Evolutionary conservation across 2,888 invertebrate species (phyloP), one percentile per base, ranked within the genome.

Genomic region (Arctia plantaginis): DNA sequence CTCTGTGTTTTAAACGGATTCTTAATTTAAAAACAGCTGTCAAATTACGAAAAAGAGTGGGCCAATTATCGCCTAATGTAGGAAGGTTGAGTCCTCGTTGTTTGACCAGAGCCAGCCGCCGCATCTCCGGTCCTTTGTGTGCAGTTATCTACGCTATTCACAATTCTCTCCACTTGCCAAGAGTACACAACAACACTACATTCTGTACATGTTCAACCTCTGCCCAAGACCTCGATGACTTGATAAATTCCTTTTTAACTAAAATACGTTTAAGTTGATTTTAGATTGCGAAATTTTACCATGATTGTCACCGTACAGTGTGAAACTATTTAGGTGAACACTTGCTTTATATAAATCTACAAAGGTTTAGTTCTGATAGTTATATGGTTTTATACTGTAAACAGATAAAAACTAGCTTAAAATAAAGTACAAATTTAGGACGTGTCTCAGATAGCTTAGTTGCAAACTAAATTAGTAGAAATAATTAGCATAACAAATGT

Each of bases 111-210:
- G 82, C 82, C 81, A 89, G 89, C 83, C 90, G 87, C 88, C 87
- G 93, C 91, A 95, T 95, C 94, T 92, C 95, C 95, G 92, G 91
- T 88, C 90, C 88, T 93, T 95, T 95, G 95, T 95, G 95, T 94
- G 88, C 90, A 89, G 90, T 94, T 94, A 93, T 93, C 92, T 90
- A 91, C 93, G 93, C 94, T 90, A 95, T 95, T 95, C 95, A 95
- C 89, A 86, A 95, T 95, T 95, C 92, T 93, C 91, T 91, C 90
- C 92, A 93, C 93, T 88, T 77, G 74, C 79, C 79, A 75, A 80
- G 75, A 76, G 78, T 81, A 75, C 81, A 78, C 81, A 80, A 84
- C 83, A 86, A 87, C 83, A 80, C 84, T 84, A 83, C 82, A 73
- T 81, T 82, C 77, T 69, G 68, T 80, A 81, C 80, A 82, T 75